Evolutionary conservation across 2,888 invertebrate genomes (phyloP).

Genomic region (Fragum sueziense): DNA sequence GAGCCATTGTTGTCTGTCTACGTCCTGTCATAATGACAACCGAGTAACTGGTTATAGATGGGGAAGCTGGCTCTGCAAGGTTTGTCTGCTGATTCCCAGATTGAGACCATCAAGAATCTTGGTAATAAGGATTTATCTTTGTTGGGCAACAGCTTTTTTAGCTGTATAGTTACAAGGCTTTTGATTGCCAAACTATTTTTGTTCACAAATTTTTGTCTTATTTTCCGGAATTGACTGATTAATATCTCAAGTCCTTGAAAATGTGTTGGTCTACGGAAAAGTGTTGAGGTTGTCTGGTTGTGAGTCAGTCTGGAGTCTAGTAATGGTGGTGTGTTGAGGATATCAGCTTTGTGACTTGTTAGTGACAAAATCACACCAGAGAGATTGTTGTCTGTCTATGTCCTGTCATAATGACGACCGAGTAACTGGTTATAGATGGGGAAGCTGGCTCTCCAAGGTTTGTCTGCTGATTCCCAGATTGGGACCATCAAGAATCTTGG

Average conservation of each 20-base stretch:
- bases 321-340: conserved; percentile 5
- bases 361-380: conserved; percentile 17
- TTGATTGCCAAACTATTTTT: neutral
- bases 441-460: neutral
- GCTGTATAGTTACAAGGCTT: neutral
- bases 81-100: neutral
- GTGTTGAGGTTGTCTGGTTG: neutral
- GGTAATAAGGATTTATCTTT: too few relatives aligned
- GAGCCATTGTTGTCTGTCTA: conserved; percentile 11
- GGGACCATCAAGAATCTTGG: too few relatives aligned
- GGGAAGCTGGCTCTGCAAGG: neutral
- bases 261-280: neutral
- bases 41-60: neutral
- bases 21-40: conserved; percentile 6
- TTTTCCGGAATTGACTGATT: too few relatives aligned
- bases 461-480: neutral
- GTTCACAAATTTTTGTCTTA: too few relatives aligned
- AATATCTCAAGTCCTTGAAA: too few relatives aligned
- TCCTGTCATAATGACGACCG: conserved; percentile 7
- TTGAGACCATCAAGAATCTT: too few relatives aligned
- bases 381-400: conserved; percentile 12
- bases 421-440: neutral
- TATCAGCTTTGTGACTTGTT: conserved; percentile 20
- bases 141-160: too few relatives aligned
- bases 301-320: neutral